phyloP scores from a whole-genome alignment of 2,113 vertebrate genomes.

The Phoxinus phoxinus region DNA sequence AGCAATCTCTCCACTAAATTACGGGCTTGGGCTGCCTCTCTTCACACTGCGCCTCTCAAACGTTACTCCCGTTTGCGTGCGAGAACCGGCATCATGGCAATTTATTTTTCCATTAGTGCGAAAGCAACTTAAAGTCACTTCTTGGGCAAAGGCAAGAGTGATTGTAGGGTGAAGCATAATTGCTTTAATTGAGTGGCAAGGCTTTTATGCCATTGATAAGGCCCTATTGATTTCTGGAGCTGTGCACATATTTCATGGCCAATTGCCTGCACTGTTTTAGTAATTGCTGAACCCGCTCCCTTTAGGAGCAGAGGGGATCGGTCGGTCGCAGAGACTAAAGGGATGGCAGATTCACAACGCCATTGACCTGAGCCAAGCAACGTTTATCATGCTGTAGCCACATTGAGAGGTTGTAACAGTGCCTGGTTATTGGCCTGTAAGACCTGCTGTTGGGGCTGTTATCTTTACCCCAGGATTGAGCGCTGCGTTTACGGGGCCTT shows the following conservation, averaged over 20 bases:
- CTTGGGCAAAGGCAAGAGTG: conserved; percentile 31
- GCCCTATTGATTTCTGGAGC: conserved; percentile 53
- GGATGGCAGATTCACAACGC: conserved; percentile 5
- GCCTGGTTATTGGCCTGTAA: conserved; percentile 46
- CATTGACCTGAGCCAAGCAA: conserved; percentile 17
- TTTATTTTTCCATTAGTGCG: conserved; percentile 64
- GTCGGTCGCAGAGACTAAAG: not conserved
- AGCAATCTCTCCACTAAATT: conserved; percentile 48
- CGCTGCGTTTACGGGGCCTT: conserved; percentile 42
- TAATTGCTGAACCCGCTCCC: conserved; percentile 19
- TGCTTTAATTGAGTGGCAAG: conserved; percentile 59
- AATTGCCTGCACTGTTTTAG: conserved; percentile 36
- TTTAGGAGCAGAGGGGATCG: not conserved
- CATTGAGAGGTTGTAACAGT: conserved; percentile 32
- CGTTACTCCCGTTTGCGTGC: not conserved
- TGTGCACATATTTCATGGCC: conserved; percentile 34
- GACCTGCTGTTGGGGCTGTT: conserved; percentile 29
- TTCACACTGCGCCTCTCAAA: conserved; percentile 37
- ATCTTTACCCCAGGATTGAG: conserved; percentile 39
- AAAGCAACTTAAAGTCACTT: conserved; percentile 41
- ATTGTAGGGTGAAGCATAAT: conserved; percentile 47
- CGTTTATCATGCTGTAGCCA: conserved; percentile 45
- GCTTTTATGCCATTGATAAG: conserved; percentile 61
- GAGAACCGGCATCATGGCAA: conserved; percentile 47
- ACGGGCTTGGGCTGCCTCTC: conserved; percentile 17